Conservation (phyloP, 2,888 invertebrate species). For the Pseudoips prasinana region DNA sequence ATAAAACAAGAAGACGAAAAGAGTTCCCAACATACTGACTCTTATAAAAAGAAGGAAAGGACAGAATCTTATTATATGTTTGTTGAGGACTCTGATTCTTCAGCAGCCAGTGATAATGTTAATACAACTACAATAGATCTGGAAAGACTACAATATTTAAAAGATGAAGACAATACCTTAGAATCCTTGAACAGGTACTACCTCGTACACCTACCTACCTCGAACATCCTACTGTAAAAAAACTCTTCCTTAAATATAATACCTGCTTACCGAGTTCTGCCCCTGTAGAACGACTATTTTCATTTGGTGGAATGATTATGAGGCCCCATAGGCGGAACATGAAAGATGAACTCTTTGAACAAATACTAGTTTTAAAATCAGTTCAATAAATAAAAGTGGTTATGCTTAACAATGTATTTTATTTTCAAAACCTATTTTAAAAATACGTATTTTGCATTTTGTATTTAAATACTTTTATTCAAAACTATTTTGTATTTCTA, state of each 20-base stretch:
- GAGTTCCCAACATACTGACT: conserved; percentile 1
- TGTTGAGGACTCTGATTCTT: conserved; percentile 15
- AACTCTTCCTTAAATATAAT: conserved; percentile 7
- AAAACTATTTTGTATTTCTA: not conserved
- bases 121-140: conserved; percentile 16
- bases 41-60: conserved; percentile 5
- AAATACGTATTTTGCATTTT: conserved; percentile 2
- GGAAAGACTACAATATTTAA: conserved; percentile 22
- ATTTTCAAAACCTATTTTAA: conserved; percentile 1
- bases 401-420: conserved; percentile 4
- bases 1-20: conserved; percentile 3
- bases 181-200: conserved; percentile 9
- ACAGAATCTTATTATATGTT: conserved; percentile 16
- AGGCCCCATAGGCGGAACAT: conserved; percentile 17
- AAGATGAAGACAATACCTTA: not conserved
- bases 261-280: conserved; percentile 21
- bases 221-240: conserved; percentile 16
- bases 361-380: conserved; percentile 7
- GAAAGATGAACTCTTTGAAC: conserved; percentile 13
- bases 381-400: conserved; percentile 1
- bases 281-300: conserved; percentile 25
- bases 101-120: conserved; percentile 12
- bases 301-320: conserved; percentile 21
- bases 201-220: no score
- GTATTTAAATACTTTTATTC: conserved; percentile 1